Evolutionary conservation across 1,140 invertebrate species (phyloP), one percentile per base, ranked within the genome.

Genomic region (Lithobius niger): DNA sequence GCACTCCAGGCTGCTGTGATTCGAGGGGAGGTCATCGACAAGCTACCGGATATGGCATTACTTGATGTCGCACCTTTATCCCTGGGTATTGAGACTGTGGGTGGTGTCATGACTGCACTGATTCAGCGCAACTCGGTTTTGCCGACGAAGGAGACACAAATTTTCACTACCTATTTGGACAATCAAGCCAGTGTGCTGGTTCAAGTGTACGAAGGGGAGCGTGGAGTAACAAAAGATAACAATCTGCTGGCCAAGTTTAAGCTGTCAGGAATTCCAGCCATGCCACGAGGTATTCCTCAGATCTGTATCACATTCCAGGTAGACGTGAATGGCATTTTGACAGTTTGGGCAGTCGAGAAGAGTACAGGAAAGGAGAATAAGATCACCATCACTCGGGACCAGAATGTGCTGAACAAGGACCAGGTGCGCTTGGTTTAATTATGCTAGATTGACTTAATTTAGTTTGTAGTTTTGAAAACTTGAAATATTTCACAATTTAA

Each of bases 381-480:
- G 72, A 97, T 97, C 69, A 96, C 90, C 27, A 97, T 97, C 64
- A 97, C 90, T 64, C 97, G 97, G 67, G 94, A 97, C 74, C 96
- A 97, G 72, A 92, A 93, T 59, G 84, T 94, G 64, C 78, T 97
- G 0, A 88, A 82, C 67, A 96, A 97, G 74, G 92, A 96, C n/a
- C n/a, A n/a, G n/a, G n/a, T n/a, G n/a, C n/a, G n/a, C n/a, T n/a
- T n/a, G n/a, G n/a, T n/a, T n/a, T n/a, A n/a, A n/a, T n/a, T n/a
- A n/a, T n/a, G n/a, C n/a, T n/a, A n/a, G n/a, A n/a, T n/a, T n/a
- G n/a, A n/a, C n/a, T n/a, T n/a, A n/a, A n/a, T n/a, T n/a, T n/a
- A n/a, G n/a, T n/a, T n/a, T n/a, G n/a, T n/a, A n/a, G n/a, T n/a
- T n/a, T n/a, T n/a, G n/a, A n/a, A n/a, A n/a, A n/a, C n/a, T n/a